phyloP scores from a whole-genome alignment of 2,888 invertebrate genomes.

The Odontomyia ornata region DNA sequence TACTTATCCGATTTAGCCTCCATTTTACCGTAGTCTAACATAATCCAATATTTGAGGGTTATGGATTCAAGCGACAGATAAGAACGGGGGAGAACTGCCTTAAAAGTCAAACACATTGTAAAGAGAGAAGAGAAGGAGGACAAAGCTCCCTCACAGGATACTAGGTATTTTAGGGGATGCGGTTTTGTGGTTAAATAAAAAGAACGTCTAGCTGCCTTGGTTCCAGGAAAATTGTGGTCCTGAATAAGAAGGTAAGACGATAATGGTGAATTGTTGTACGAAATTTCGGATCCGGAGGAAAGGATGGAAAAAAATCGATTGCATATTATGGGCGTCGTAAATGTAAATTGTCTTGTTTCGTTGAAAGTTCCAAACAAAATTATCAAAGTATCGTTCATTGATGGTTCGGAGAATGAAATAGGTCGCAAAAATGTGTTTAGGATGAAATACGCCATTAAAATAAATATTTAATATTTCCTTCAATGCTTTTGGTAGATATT shows the following conservation, averaged over 20 bases:
- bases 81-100: too few species aligned
- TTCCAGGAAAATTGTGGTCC: not conserved
- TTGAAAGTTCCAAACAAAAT: too few species aligned
- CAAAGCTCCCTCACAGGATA: too few species aligned
- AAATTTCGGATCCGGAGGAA: not conserved
- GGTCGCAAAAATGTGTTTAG: too few species aligned
- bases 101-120: too few species aligned
- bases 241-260: not conserved
- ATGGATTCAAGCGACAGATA: too few species aligned
- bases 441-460: too few species aligned
- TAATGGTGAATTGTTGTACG: not conserved
- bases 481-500: too few species aligned
- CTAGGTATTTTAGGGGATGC: too few species aligned
- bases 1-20: slow-evolving; percentile 20
- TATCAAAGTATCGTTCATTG: too few species aligned
- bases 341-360: not conserved
- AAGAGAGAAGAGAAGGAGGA: not conserved
- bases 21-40: not conserved
- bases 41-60: not conserved
- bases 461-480: too few species aligned
- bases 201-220: not conserved
- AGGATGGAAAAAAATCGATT: slow-evolving; percentile 2
- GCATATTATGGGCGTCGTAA: slow-evolving; percentile 6
- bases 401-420: too few species aligned
- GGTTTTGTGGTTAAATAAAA: not conserved